phyloP scores from a whole-genome alignment of 2,797 vertebrate genomes.

The Catharus ustulatus region DNA sequence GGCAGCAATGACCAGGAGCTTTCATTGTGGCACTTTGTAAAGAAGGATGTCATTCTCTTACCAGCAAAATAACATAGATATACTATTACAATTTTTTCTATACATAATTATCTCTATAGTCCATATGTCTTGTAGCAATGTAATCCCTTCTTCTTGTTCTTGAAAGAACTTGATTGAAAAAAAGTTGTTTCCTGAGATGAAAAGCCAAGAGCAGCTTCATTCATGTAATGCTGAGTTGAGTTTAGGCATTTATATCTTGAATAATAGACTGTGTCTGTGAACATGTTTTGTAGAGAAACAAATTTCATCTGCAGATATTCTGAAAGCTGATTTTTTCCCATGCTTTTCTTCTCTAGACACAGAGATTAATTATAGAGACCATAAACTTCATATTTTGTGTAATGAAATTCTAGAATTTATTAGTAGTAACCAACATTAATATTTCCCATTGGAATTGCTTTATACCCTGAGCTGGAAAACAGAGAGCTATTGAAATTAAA shows the following conservation, averaged over 20 bases:
- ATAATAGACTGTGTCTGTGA: not conserved
- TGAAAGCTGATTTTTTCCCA: not conserved
- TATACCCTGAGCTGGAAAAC: not conserved
- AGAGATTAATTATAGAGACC: not conserved
- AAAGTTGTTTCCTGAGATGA: not conserved
- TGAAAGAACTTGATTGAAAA: not conserved
- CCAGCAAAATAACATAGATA: not conserved
- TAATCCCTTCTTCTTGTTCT: not conserved
- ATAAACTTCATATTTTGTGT: not conserved
- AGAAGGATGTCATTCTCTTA: not conserved
- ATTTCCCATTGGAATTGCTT: not conserved
- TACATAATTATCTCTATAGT: accelerated
- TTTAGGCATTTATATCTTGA: not conserved
- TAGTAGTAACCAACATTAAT: not conserved
- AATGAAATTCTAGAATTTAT: not conserved
- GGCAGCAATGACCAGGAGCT: not conserved
- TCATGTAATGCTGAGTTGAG: not conserved
- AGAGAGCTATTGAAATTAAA: not conserved
- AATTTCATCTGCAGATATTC: not conserved
- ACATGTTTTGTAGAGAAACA: not conserved
- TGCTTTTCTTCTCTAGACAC: not conserved
- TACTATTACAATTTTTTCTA: accelerated
- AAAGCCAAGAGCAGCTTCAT: not conserved
- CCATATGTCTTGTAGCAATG: not conserved
- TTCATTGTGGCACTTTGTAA: not conserved